These are phyloP conservation scores for Phrynocephalus forsythii DNA, from an alignment of 2,797 vertebrate genomes.

Conservation along the genomic window DNA sequence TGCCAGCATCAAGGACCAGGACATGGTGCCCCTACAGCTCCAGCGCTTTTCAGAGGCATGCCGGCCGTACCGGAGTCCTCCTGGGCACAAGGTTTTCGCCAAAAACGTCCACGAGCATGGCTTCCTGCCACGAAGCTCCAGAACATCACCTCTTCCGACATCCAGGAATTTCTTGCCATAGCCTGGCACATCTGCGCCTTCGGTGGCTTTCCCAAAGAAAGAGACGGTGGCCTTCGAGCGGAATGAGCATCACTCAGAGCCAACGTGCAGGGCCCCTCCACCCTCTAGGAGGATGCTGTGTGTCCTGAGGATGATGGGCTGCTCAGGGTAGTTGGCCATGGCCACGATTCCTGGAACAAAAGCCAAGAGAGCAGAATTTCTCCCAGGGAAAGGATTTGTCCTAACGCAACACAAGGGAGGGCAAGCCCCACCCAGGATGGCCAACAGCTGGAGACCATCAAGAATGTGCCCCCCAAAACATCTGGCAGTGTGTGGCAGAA, in stretches of 20 bases:
- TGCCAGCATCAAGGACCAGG: constrained; percentile 58
- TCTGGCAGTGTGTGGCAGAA: background rate
- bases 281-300: constrained; percentile 61
- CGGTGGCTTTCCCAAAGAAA: constrained; percentile 57
- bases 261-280: constrained; percentile 58
- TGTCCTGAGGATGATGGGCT: constrained; percentile 49
- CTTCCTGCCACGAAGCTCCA: constrained; percentile 61
- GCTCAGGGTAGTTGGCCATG: constrained; percentile 55
- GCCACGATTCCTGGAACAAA: constrained; percentile 57
- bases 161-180: constrained; percentile 71
- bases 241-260: constrained; percentile 60
- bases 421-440: too few species aligned
- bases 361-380: background rate
- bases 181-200: constrained; percentile 45
- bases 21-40: constrained; percentile 67
- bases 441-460: background rate
- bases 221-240: constrained; percentile 53
- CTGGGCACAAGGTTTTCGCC: constrained; percentile 53
- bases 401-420: too few species aligned
- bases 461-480: background rate
- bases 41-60: constrained; percentile 60
- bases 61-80: constrained; percentile 51
- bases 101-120: constrained; percentile 58
- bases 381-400: background rate
- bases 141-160: constrained; percentile 53